A percentile compares a stretch with the other conserved stretches of the same genome.
phyloP scores from a whole-genome alignment of 2,113 vertebrate species.

The Poeciliopsis occidentalis region DNA sequence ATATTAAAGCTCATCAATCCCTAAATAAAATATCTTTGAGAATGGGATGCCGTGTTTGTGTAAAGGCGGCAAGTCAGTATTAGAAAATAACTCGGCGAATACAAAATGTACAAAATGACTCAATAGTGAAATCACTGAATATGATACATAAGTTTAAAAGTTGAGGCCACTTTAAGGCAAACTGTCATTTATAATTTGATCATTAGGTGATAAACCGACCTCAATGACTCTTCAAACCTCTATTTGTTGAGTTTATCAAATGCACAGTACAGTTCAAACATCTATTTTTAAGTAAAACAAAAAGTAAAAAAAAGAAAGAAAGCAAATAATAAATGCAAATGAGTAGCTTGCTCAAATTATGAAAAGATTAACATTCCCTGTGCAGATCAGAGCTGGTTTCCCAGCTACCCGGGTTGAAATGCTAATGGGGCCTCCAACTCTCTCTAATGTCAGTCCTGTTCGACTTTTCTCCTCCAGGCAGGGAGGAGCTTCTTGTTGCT shows the following conservation, averaged over 20 bases:
- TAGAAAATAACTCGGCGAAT: neutral
- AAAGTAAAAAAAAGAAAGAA: conserved; percentile 12
- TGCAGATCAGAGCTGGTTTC: conserved; percentile 75
- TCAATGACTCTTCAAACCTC: conserved; percentile 11
- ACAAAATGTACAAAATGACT: neutral
- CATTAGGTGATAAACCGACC: conserved; percentile 19
- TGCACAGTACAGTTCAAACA: conserved; percentile 15
- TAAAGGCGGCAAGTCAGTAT: too few species aligned
- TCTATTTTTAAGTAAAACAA: conserved; percentile 32
- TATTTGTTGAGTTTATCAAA: conserved; percentile 6
- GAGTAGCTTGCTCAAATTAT: conserved; percentile 54
- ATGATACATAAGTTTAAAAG: neutral
- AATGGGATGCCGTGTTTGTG: too few species aligned
- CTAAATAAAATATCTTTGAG: too few species aligned
- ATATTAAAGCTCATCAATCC: too few species aligned
- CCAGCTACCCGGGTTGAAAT: conserved; percentile 75
- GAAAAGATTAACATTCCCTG: conserved; percentile 77
- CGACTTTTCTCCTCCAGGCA: conserved; percentile 41
- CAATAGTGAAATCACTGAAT: neutral
- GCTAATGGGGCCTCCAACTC: conserved; percentile 74
- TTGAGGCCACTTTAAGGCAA: neutral
- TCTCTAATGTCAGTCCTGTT: conserved; percentile 71
- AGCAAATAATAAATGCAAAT: conserved; percentile 59
- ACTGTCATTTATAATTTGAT: conserved; percentile 7
- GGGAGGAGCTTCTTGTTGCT: conserved; percentile 53